Conservation (phyloP, 2,888 invertebrate genomes). For the Plemyria rubiginata region DNA sequence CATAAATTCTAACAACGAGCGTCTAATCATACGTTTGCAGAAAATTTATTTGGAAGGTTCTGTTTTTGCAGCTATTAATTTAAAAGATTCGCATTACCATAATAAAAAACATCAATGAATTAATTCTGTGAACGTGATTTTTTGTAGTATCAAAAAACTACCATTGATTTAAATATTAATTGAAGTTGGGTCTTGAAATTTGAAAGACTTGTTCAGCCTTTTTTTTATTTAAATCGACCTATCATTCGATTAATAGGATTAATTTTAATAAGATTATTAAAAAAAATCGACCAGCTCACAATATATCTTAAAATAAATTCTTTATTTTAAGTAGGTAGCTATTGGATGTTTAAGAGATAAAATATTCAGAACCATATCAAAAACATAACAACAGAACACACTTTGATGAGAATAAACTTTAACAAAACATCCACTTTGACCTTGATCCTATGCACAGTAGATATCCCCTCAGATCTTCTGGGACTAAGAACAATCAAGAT, state of each 20-base stretch:
- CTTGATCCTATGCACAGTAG: too few relatives aligned
- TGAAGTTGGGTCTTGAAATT: not conserved
- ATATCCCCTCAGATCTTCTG: too few relatives aligned
- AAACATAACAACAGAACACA: too few relatives aligned
- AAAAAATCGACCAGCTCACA: too few relatives aligned
- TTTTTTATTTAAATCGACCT: not conserved
- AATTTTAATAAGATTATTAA: too few relatives aligned
- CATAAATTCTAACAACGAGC: slow-evolving; percentile 25
- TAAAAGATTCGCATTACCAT: slow-evolving; percentile 42
- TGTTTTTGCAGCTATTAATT: slow-evolving; percentile 39
- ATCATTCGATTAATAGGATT: not conserved
- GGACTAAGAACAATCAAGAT: too few relatives aligned
- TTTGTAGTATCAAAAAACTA: slow-evolving; percentile 25
- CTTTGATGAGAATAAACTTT: too few relatives aligned
- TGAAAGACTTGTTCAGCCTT: not conserved
- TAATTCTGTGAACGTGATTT: slow-evolving; percentile 29
- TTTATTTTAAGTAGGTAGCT: too few relatives aligned
- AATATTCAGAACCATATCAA: too few relatives aligned
- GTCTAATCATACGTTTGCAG: slow-evolving; percentile 35
- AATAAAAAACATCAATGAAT: slow-evolving; percentile 39
- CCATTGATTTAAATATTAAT: slow-evolving; percentile 20
- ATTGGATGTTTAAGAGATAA: too few relatives aligned
- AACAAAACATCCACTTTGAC: too few relatives aligned
- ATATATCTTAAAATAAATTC: too few relatives aligned
- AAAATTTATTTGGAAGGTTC: slow-evolving; percentile 33